Percentiles rank a stretch among this genome's conserved stretches.
Conservation (phyloP, 37 sponge, comb jelly and placozoan genomes). For the Cladorhizidae sp. region DNA sequence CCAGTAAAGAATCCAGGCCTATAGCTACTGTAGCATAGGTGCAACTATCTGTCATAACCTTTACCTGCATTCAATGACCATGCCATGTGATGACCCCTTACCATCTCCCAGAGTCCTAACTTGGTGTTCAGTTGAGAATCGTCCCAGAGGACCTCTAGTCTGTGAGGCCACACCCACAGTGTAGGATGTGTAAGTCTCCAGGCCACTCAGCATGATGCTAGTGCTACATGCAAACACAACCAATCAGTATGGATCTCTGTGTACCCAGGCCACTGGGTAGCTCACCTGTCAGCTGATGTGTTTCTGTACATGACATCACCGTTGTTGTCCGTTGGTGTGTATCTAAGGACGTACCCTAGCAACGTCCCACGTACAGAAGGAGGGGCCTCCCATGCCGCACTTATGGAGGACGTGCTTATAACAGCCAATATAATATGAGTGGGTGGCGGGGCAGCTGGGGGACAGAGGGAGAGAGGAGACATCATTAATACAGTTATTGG, state of each 20-base stretch:
- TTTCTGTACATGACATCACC: too few relatives aligned
- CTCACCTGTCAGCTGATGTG: too few relatives aligned
- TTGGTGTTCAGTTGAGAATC: background rate
- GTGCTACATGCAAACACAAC: background rate
- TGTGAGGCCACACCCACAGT: conserved; percentile 3
- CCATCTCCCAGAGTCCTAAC: conserved; percentile 4
- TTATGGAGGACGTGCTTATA: conserved; percentile 1
- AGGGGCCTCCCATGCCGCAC: background rate
- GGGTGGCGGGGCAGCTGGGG: conserved; percentile 3
- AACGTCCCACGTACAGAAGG: background rate
- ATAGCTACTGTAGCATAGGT: too few relatives aligned
- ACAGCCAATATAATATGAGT: background rate
- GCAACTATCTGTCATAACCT: too few relatives aligned
- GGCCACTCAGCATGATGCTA: background rate
- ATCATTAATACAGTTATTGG: too few relatives aligned
- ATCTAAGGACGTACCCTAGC: conserved; percentile 1
- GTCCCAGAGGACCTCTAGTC: conserved; percentile 8
- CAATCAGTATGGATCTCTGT: too few relatives aligned
- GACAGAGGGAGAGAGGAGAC: background rate
- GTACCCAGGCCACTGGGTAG: too few relatives aligned
- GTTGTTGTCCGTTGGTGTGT: background rate
- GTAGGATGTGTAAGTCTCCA: conserved; percentile 4
- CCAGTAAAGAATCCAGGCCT: too few relatives aligned
- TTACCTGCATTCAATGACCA: too few relatives aligned
- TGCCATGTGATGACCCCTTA: background rate